phyloP scores from a whole-genome alignment of 2,888 invertebrate species.

The Phasia obesa region DNA sequence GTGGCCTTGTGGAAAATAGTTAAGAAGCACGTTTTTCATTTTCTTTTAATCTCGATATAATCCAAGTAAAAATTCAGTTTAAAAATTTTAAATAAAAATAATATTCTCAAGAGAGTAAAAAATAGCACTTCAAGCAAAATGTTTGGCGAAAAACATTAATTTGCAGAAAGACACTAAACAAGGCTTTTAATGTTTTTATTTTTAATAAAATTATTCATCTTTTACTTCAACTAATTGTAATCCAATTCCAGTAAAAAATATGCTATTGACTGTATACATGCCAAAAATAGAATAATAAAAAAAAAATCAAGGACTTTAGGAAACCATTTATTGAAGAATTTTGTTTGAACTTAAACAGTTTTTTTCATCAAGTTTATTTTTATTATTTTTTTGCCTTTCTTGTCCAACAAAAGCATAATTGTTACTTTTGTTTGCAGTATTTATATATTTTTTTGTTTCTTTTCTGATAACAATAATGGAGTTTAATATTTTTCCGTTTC shows the following conservation, averaged over 20 bases:
- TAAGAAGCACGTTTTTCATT: no score
- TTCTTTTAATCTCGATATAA: no score
- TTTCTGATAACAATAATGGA: conserved; percentile 16
- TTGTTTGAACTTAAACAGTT: neutral
- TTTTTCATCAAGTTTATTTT: conserved; percentile 17
- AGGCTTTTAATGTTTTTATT: neutral
- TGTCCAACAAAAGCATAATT: neutral
- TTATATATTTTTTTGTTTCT: neutral
- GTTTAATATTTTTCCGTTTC: conserved; percentile 44
- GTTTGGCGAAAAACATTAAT: no score
- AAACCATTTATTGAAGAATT: neutral
- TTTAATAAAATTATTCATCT: neutral
- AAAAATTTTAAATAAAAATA: no score
- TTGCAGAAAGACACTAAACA: neutral
- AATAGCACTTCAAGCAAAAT: no score
- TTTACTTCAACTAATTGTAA: neutral
- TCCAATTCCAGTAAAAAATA: conserved; percentile 17
- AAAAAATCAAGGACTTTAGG: conserved; percentile 15
- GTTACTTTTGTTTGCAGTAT: neutral
- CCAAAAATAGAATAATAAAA: neutral
- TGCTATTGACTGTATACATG: conserved; percentile 20
- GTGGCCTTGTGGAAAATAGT: no score
- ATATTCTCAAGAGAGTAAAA: no score
- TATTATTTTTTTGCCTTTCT: conserved; percentile 3
- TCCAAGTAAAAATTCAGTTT: no score